Evolutionary conservation across 2,797 vertebrate species (phyloP).

Genomic region (Steatocranus sp.): DNA sequence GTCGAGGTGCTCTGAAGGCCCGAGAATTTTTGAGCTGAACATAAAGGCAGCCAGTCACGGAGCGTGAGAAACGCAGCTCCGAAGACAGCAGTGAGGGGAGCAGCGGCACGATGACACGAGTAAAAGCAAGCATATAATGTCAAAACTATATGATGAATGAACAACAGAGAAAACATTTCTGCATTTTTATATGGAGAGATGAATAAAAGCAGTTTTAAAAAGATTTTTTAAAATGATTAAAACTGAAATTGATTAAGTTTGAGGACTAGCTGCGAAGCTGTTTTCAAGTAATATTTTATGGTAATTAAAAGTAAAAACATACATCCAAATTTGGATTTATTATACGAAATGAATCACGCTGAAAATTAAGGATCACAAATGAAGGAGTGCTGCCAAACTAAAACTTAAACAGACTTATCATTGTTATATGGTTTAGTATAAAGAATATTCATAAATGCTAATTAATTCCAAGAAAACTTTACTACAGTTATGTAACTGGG

Average conservation of each 20-base stretch:
- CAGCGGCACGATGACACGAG: neutral
- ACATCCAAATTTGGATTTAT: neutral
- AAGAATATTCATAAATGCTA: conserved; percentile 38
- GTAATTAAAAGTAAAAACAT: neutral
- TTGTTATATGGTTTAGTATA: neutral
- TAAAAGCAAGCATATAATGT: neutral
- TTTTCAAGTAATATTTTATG: neutral
- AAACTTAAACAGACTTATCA: neutral
- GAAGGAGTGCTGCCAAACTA: neutral
- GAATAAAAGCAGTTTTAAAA: neutral
- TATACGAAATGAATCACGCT: neutral
- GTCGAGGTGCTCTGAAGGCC: conserved; percentile 25
- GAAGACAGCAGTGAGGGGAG: neutral
- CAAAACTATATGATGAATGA: neutral
- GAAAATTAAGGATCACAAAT: neutral
- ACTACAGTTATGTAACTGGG: conserved; percentile 25
- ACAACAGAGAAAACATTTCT: neutral
- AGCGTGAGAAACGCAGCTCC: conserved; percentile 6
- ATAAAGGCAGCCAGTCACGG: conserved; percentile 16
- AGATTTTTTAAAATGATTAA: neutral
- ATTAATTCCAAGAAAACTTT: conserved; percentile 49
- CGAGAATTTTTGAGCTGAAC: conserved; percentile 30
- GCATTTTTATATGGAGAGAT: neutral
- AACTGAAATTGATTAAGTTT: neutral
- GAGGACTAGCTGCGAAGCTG: neutral